Percentiles rank a stretch among this genome's conserved stretches.
Conservation (phyloP, 1,140 invertebrate genomes). For the Pogonomyrmex barbatus region DNA sequence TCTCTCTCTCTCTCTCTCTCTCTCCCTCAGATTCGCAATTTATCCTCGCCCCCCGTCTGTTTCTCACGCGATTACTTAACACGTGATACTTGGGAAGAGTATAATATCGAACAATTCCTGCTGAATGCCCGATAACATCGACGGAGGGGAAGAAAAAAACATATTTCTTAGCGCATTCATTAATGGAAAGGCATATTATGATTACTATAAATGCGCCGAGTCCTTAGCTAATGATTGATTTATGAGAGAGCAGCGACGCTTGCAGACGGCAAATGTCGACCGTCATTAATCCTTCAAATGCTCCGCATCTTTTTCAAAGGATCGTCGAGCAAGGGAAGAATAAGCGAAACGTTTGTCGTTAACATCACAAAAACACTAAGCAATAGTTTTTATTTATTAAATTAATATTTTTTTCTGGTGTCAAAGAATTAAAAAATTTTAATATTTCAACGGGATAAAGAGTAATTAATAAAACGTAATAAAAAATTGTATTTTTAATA, state of each 20-base stretch:
- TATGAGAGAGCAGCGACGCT: background rate
- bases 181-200: background rate
- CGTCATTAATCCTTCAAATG: background rate
- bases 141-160: background rate
- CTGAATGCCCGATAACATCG: conserved; percentile 29
- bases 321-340: background rate
- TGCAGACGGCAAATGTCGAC: background rate
- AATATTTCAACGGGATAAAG: too few species aligned
- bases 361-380: too few species aligned
- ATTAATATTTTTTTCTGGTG: too few species aligned
- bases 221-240: conserved; percentile 12
- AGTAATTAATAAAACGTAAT: too few species aligned
- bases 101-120: conserved; percentile 19
- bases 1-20: too few species aligned
- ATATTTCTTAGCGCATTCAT: conserved; percentile 4
- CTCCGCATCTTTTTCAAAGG: background rate
- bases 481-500: too few species aligned
- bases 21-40: conserved; percentile 37
- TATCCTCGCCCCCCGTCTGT: conserved; percentile 24
- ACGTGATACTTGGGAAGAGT: conserved; percentile 6
- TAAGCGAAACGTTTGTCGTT: too few species aligned
- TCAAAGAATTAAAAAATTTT: too few species aligned
- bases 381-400: too few species aligned
- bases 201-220: background rate
- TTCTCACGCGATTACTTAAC: conserved; percentile 49